These are phyloP conservation scores for Cataglyphis rosenhaueri DNA, from an alignment of 2,888 invertebrate genomes.

Conservation along the genomic window DNA sequence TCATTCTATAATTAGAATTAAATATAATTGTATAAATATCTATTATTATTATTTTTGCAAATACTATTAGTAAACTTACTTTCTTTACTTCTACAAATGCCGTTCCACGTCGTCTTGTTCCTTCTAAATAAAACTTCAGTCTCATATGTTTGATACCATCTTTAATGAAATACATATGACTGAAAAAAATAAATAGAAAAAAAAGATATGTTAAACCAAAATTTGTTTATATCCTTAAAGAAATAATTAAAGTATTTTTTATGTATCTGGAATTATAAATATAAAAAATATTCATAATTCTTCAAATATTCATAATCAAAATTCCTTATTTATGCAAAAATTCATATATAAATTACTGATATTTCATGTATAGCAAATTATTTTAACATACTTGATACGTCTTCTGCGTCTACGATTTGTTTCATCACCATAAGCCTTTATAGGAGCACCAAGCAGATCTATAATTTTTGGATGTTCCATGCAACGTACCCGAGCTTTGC, in stretches of 20 bases:
- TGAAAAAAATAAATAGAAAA: slow-evolving; percentile 75
- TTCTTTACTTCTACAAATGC: slow-evolving; percentile 95
- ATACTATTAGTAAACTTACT: slow-evolving; percentile 86
- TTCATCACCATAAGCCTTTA: slow-evolving; percentile 96
- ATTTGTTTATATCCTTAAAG: neutral
- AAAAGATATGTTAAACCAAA: neutral
- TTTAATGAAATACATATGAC: slow-evolving; percentile 89
- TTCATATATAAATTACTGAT: neutral
- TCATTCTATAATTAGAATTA: slow-evolving; percentile 88
- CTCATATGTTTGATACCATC: slow-evolving; percentile 26
- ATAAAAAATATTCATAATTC: too few relatives aligned
- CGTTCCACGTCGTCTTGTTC: slow-evolving; percentile 92
- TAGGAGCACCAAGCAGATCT: slow-evolving; percentile 95
- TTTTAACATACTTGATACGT: slow-evolving; percentile 89
- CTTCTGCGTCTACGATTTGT: slow-evolving; percentile 93
- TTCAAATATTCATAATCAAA: neutral
- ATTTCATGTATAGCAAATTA: neutral
- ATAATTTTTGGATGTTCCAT: slow-evolving; percentile 91
- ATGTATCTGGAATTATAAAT: neutral
- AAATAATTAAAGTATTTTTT: neutral
- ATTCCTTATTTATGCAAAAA: neutral
- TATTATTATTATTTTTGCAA: neutral
- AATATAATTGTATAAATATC: neutral
- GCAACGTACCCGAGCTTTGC: slow-evolving; percentile 91
- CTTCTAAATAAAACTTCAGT: slow-evolving; percentile 95